A percentile compares a stretch with the other conserved stretches of the same genome.
phyloP scores from a whole-genome alignment of 2,797 vertebrate species.

The Xyrichtys novacula region DNA sequence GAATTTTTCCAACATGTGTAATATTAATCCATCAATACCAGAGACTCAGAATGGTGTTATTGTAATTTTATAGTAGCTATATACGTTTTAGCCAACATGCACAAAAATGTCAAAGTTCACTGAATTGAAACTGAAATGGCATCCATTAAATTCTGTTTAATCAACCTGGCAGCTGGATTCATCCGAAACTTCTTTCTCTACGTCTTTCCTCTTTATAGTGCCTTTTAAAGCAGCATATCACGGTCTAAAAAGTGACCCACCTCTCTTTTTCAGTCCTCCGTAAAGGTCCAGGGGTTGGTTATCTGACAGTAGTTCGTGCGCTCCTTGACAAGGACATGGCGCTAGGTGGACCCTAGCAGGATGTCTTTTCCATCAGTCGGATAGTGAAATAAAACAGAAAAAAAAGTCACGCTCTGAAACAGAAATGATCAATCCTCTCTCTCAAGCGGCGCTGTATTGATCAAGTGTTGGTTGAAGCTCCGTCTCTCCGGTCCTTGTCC shows the following conservation, averaged over 20 bases:
- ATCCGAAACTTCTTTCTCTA: too few relatives aligned
- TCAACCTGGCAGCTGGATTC: too few relatives aligned
- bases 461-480: accelerated
- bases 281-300: conserved; percentile 11
- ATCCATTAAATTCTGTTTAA: too few relatives aligned
- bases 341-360: conserved; percentile 56
- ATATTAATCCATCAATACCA: too few relatives aligned
- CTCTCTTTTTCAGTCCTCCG: conserved; percentile 21
- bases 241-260: conserved; percentile 23
- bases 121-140: too few relatives aligned
- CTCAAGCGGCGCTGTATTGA: neutral
- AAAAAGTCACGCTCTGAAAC: neutral
- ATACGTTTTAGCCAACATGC: too few relatives aligned
- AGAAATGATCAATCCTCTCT: neutral
- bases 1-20: too few relatives aligned
- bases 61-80: too few relatives aligned
- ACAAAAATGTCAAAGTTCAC: too few relatives aligned
- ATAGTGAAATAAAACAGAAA: neutral
- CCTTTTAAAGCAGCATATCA: neutral
- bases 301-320: conserved; percentile 20
- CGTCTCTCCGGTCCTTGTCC: neutral
- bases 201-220: too few relatives aligned
- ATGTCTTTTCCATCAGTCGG: conserved; percentile 61
- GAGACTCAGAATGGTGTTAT: too few relatives aligned
- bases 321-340: conserved; percentile 51